Conservation (phyloP, 1,140 invertebrate genomes). For the Euwallacea similis region DNA sequence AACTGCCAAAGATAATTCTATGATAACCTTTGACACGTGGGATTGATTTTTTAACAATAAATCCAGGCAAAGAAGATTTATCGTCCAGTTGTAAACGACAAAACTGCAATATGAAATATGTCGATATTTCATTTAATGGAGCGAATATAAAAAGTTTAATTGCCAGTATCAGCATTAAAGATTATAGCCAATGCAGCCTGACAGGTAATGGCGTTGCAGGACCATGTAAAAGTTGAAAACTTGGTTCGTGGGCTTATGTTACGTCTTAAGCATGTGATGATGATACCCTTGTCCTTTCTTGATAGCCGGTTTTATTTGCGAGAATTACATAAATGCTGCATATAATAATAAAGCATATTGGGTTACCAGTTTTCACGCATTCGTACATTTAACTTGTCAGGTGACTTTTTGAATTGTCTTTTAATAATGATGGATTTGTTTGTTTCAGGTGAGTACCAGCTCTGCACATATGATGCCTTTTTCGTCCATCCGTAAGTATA, state of each 20-base stretch:
- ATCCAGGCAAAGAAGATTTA: constrained; percentile 7
- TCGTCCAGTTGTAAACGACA: constrained; percentile 18
- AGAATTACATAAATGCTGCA: constrained; percentile 24
- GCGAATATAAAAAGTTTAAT: constrained; percentile 19
- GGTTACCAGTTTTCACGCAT: neutral
- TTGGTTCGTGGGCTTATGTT: constrained; percentile 23
- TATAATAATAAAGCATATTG: constrained; percentile 3
- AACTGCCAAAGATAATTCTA: neutral
- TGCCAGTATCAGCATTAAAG: constrained; percentile 14
- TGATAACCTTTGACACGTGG: neutral
- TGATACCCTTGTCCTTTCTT: constrained; percentile 24
- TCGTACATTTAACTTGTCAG: too few relatives aligned
- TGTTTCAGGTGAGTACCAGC: too few relatives aligned
- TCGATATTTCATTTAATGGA: constrained; percentile 22
- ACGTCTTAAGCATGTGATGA: constrained; percentile 30
- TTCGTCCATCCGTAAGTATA: too few relatives aligned
- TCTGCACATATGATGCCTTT: too few relatives aligned
- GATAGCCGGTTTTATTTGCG: constrained; percentile 23
- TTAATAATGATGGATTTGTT: neutral
- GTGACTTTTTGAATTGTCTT: neutral
- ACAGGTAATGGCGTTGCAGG: constrained; percentile 23
- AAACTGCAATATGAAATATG: constrained; percentile 13
- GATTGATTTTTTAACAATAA: neutral
- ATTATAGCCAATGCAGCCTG: constrained; percentile 14
- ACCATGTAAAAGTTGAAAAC: constrained; percentile 23